Percentiles rank a stretch among this genome's conserved stretches.
Evolutionary conservation across 2,113 vertebrate species (phyloP).

Genomic region (Felis catus): F.catus_Fca126_mat1.0 CM031418.1:117927001-117927500

Average conservation of each 20-base stretch:
- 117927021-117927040: not conserved
- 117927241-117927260: conserved; percentile 17
- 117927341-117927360: conserved; percentile 80
- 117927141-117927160: not conserved
- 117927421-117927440: not conserved
- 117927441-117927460: not conserved
- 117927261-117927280: not conserved
- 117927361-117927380: conserved; percentile 85
- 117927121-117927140: not conserved
- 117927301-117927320: conserved; percentile 22
- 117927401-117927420: conserved; percentile 35
- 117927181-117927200: not conserved
- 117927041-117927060: not conserved
- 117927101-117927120: not conserved
- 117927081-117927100: not conserved
- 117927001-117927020: not conserved
- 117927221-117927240: not conserved
- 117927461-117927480: not conserved
- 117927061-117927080: not conserved
- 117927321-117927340: conserved; percentile 83
- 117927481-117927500: not conserved
- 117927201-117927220: conserved; percentile 6
- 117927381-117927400: conserved; percentile 76
- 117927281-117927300: conserved; percentile 14
- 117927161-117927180: not conserved